These are phyloP conservation scores for Hassar affinis DNA, from an alignment of 2,113 vertebrate species.

Conservation along the genomic window DNA sequence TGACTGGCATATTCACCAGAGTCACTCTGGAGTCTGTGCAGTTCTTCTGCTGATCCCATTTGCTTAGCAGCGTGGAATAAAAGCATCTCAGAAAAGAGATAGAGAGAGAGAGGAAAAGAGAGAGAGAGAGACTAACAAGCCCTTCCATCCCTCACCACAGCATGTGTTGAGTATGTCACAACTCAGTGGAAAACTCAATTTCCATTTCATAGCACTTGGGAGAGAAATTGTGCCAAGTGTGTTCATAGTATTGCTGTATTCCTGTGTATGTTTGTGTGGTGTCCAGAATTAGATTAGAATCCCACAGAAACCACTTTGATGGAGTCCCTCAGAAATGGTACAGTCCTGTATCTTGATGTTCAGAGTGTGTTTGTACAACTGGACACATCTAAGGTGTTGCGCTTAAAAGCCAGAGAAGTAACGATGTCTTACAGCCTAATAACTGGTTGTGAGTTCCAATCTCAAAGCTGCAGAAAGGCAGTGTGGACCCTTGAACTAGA, in stretches of 20 bases:
- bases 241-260: neutral
- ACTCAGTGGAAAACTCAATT: conserved; percentile 52
- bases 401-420: neutral
- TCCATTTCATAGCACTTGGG: conserved; percentile 60
- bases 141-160: conserved; percentile 25
- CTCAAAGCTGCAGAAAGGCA: neutral
- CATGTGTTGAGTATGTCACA: conserved; percentile 58
- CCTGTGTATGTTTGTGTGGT: conserved; percentile 7
- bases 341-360: neutral
- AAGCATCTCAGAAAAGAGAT: conserved; percentile 43
- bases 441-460: conserved; percentile 7
- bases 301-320: conserved; percentile 5
- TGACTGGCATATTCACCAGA: conserved; percentile 49
- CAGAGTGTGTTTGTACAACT: conserved; percentile 3
- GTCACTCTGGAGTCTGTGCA: conserved; percentile 46
- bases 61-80: conserved; percentile 61
- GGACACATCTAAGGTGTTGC: neutral
- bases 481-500: neutral
- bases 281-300: conserved; percentile 19
- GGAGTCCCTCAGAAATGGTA: neutral
- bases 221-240: conserved; percentile 16
- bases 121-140: conserved; percentile 55
- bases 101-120: neutral
- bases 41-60: conserved; percentile 63
- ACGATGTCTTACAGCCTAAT: neutral